Percentiles rank a stretch among this genome's conserved stretches.
phyloP scores from a whole-genome alignment of 2,888 invertebrate genomes.

The Sisyra terminalis region DNA sequence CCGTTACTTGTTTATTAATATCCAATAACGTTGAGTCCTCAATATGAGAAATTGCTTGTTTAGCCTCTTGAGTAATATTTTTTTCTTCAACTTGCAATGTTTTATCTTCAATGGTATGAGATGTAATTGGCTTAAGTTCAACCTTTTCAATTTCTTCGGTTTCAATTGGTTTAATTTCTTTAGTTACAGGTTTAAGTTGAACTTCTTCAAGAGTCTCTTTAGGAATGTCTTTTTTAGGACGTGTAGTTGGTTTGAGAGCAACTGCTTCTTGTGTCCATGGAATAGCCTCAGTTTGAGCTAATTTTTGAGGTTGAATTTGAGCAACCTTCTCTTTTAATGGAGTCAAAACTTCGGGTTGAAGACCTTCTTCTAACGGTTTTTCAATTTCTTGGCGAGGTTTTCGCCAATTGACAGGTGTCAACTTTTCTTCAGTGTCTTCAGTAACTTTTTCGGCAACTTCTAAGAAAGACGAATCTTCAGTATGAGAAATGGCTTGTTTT shows the following conservation, averaged over 20 bases:
- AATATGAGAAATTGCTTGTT: constrained; percentile 1
- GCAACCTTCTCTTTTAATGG: constrained; percentile 3
- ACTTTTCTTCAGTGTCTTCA: constrained; percentile 10
- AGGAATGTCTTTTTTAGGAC: constrained; percentile 31
- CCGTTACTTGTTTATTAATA: constrained; percentile 15
- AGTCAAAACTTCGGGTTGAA: constrained; percentile 10
- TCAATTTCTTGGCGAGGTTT: constrained; percentile 16
- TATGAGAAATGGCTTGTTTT: constrained; percentile 31
- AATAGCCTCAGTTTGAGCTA: constrained; percentile 14
- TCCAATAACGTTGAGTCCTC: constrained; percentile 1
- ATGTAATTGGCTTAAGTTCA: constrained; percentile 10
- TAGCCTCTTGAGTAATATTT: constrained; percentile 2
- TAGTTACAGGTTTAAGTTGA: constrained; percentile 31
- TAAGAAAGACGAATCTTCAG: constrained; percentile 18
- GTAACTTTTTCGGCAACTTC: constrained; percentile 14
- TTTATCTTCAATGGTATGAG: constrained; percentile 9
- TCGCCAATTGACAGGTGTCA: constrained; percentile 15
- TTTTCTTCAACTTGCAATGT: constrained; percentile 3
- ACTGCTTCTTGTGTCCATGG: constrained; percentile 48
- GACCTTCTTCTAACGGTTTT: constrained; percentile 6
- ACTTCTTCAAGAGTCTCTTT: constrained; percentile 31
- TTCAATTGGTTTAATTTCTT: constrained; percentile 21
- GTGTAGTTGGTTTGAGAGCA: constrained; percentile 27
- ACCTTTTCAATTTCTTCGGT: constrained; percentile 11
- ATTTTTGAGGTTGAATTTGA: constrained; percentile 5